Percentiles rank a stretch among this genome's conserved stretches.
Conservation (phyloP, 2,888 invertebrate genomes). For the Aleiodes leptofemur region DNA sequence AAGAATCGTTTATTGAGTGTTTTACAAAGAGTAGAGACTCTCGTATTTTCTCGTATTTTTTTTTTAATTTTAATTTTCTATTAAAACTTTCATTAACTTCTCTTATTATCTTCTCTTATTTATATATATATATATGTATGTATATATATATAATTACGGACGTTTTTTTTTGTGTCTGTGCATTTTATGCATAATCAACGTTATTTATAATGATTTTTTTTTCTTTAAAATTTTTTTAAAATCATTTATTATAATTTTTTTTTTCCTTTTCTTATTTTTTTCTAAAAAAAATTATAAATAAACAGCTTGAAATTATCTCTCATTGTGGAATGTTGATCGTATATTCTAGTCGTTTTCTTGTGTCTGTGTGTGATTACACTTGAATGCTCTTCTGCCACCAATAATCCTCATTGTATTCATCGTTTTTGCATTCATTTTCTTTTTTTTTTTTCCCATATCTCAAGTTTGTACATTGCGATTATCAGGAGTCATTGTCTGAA, state of each 20-base stretch:
- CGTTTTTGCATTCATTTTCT: slow-evolving; percentile 20
- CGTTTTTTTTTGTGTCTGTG: background rate
- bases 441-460: slow-evolving; percentile 43
- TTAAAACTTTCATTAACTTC: slow-evolving; percentile 41
- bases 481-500: slow-evolving; percentile 59
- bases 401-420: slow-evolving; percentile 48
- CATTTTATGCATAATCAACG: background rate
- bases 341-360: slow-evolving; percentile 30
- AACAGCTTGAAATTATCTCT: slow-evolving; percentile 16
- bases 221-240: background rate
- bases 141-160: background rate
- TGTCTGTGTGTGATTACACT: background rate
- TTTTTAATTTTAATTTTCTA: slow-evolving; percentile 27
- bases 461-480: slow-evolving; percentile 57
- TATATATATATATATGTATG: slow-evolving; percentile 21
- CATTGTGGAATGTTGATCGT: slow-evolving; percentile 45
- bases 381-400: slow-evolving; percentile 39
- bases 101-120: slow-evolving; percentile 28
- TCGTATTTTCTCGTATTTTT: slow-evolving; percentile 10
- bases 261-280: background rate
- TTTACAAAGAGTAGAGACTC: slow-evolving; percentile 56
- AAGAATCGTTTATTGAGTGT: slow-evolving; percentile 57
- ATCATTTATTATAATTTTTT: background rate
- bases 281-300: background rate
- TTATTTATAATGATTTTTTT: background rate